phyloP scores from a whole-genome alignment of 2,888 invertebrate genomes.

The Salticus scenicus region DNA sequence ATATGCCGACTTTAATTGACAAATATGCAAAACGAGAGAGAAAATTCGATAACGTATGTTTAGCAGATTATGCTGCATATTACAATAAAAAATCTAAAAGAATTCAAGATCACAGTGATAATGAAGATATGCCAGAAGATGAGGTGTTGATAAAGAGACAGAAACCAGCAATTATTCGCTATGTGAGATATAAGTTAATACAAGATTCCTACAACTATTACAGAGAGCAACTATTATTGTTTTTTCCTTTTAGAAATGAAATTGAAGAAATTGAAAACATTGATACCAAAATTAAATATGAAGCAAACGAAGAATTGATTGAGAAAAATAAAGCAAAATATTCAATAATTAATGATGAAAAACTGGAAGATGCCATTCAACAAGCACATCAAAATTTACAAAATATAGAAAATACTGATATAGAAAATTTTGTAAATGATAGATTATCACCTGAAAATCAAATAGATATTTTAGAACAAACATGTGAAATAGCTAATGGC shows the following conservation, averaged over 20 bases:
- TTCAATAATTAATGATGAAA: background rate
- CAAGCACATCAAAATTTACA: background rate
- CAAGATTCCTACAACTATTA: background rate
- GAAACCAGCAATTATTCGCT: background rate
- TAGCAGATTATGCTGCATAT: slow-evolving; percentile 3
- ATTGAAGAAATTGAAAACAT: background rate
- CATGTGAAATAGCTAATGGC: background rate
- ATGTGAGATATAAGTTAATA: background rate
- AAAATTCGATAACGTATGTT: background rate
- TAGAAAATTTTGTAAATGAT: background rate
- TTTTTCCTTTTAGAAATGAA: background rate
- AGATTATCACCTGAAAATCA: background rate
- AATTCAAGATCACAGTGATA: no score
- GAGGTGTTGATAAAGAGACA: background rate
- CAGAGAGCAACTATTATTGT: background rate
- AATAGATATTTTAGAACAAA: background rate
- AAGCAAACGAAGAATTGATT: background rate
- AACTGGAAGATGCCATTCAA: background rate
- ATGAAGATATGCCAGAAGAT: background rate
- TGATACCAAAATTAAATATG: background rate
- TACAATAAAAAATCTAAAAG: background rate
- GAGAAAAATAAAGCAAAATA: background rate
- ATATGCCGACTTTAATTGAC: background rate
- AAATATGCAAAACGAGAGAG: background rate
- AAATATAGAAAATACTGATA: background rate